Evolutionary conservation across 1,140 invertebrate species (phyloP).

Genomic region (Zaprionus kolodkinae): DNA sequence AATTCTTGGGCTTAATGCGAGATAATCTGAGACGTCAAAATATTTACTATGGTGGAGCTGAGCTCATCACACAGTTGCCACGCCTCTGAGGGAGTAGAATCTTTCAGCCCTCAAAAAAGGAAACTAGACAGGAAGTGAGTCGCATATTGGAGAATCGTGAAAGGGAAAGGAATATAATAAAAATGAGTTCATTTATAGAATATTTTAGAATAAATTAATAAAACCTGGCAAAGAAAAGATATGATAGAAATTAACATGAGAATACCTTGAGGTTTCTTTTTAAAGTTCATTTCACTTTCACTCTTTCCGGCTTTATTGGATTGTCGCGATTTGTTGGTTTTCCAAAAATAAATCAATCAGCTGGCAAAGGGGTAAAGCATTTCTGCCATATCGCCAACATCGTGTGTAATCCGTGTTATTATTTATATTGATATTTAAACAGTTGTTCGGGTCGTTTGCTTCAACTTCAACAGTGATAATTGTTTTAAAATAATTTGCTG

Average conservation of each 20-base stretch:
- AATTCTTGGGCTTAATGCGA: slow-evolving; percentile 42
- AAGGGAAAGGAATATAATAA: background rate
- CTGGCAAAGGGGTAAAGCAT: background rate
- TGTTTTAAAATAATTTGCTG: slow-evolving; percentile 54
- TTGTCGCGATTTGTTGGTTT: slow-evolving; percentile 11
- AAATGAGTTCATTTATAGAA: background rate
- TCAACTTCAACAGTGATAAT: slow-evolving; percentile 48
- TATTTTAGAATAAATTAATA: background rate
- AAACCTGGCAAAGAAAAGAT: background rate
- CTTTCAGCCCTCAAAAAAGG: slow-evolving; percentile 20
- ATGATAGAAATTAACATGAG: background rate
- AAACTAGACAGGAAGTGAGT: background rate
- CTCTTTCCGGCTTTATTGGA: background rate
- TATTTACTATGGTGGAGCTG: slow-evolving; percentile 38
- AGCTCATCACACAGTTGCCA: slow-evolving; percentile 54
- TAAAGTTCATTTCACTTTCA: slow-evolving; percentile 15
- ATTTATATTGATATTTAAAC: slow-evolving; percentile 58
- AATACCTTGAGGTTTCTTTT: background rate
- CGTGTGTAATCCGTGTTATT: slow-evolving; percentile 57
- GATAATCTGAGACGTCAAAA: slow-evolving; percentile 55
- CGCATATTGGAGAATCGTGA: background rate
- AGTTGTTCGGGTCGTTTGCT: slow-evolving; percentile 74
- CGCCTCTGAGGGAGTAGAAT: slow-evolving; percentile 17
- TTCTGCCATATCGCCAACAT: slow-evolving; percentile 1
- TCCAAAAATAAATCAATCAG: slow-evolving; percentile 37